A percentile compares a stretch with the other conserved stretches of the same genome.
These are phyloP conservation scores for Chrysomela aeneicollis DNA, from an alignment of 2,888 invertebrate species.

Conservation along the genomic window DNA sequence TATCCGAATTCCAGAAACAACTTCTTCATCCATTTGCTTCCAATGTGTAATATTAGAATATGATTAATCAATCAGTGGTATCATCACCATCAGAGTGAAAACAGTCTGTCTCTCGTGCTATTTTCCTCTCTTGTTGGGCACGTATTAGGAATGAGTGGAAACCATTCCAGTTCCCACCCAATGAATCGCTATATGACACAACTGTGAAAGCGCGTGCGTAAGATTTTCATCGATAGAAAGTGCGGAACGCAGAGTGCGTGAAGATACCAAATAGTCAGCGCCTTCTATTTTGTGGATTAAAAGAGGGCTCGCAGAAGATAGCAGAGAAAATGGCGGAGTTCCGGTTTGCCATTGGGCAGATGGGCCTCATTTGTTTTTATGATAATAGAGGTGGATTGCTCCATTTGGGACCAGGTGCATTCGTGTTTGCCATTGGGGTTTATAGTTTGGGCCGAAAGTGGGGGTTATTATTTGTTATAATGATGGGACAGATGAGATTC, in stretches of 20 bases:
- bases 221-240: conserved; percentile 51
- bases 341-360: conserved; percentile 56
- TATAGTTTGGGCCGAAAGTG: not conserved
- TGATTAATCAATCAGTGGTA: too few species aligned
- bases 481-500: conserved; percentile 18
- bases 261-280: conserved; percentile 31
- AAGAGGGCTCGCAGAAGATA: conserved; percentile 53
- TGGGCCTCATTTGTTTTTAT: conserved; percentile 56
- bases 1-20: too few species aligned
- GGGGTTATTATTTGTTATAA: conserved; percentile 9
- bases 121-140: not conserved
- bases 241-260: conserved; percentile 55
- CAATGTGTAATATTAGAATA: too few species aligned
- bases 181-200: conserved; percentile 10
- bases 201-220: conserved; percentile 45
- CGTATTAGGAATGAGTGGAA: not conserved
- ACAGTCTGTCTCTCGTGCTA: too few species aligned
- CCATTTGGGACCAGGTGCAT: conserved; percentile 35
- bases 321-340: conserved; percentile 58
- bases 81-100: too few species aligned
- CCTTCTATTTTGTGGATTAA: conserved; percentile 57
- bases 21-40: too few species aligned
- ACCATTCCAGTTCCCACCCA: not conserved
- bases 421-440: conserved; percentile 28
- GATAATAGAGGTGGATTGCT: conserved; percentile 50